Base-by-base conservation (phyloP, 2,888 invertebrate species). In the Acronicta alni region DNA sequence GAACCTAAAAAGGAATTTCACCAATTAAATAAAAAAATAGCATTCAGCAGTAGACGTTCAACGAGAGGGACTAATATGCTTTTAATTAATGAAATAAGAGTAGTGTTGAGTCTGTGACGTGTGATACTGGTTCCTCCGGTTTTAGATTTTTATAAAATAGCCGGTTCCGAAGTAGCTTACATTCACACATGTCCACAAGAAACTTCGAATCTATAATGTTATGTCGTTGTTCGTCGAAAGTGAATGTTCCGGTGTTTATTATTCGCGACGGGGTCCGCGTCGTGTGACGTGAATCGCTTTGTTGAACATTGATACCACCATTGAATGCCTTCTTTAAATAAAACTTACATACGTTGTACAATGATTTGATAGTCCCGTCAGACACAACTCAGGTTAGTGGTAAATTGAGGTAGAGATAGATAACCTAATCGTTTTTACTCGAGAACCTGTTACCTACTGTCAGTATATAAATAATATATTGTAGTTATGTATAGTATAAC, bases 211-310 rank as follows among this genome's bases (percentile, higher is more conserved):
- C 80, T 78, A 81, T 84, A 82, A 82, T 83, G 83, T 84, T 82
- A 84, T 83, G 82, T 83, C 82, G 85, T 81, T 79, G 79, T 81
- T 85, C 83, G 84, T 88, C 84, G 93, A 93, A 93, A 93, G 93
- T 91, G 93, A 93, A 91, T 84, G 91, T 89, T 88, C 88, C 87
- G 87, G 83, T 89, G 88, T 89, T 93, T 92, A 87, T 88, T 89
- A 92, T 91, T 91, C 91, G 84, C 85, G 79, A 78, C 75, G 72
- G 64, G 70, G 61, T 67, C 75, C 82, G 83, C 76, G 79, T 83
- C 79, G 81, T 73, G 80, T 89, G 89, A 89, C 90, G 89, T 85
- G 85, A 74, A 70, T 72, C 64, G 85, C 85, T 83, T 86, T 85
- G 84, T 86, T 87, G 78, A 84, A 78, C 80, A 73, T 79, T 74